Percentiles rank a stretch among this genome's conserved stretches.
phyloP scores from a whole-genome alignment of 2,113 vertebrate species.

The Marcusenius ussheri region DNA sequence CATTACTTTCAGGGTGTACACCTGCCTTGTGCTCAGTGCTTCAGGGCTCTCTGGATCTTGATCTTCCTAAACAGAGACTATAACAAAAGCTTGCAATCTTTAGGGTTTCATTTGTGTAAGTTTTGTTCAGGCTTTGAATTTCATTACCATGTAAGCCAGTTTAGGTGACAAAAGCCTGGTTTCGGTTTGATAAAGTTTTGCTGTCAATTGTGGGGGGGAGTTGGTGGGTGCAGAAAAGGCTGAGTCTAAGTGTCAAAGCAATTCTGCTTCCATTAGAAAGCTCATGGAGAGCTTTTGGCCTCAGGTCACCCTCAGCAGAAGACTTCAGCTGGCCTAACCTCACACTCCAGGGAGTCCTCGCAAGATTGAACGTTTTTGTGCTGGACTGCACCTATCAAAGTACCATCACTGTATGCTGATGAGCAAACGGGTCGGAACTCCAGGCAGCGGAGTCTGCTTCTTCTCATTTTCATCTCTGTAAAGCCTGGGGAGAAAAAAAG shows the following conservation, averaged over 20 bases:
- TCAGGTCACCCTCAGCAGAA: slow-evolving; percentile 22
- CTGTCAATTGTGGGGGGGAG: not conserved
- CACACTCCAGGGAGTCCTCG: slow-evolving; percentile 43
- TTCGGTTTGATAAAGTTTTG: not conserved
- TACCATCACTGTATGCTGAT: slow-evolving; percentile 57
- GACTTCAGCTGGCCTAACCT: slow-evolving; percentile 24
- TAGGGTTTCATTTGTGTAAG: not conserved
- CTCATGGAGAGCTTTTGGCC: slow-evolving; percentile 34
- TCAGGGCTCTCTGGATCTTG: not conserved
- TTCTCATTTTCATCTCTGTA: slow-evolving; percentile 46
- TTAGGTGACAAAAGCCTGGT: not conserved
- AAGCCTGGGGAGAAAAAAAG: slow-evolving; percentile 3
- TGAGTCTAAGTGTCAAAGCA: slow-evolving; percentile 9
- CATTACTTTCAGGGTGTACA: not conserved
- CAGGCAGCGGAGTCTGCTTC: slow-evolving; percentile 50
- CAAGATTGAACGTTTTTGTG: slow-evolving; percentile 27
- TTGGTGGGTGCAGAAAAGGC: not conserved
- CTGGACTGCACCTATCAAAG: slow-evolving; percentile 48
- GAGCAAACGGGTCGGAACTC: slow-evolving; percentile 51
- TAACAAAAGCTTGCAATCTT: not conserved
- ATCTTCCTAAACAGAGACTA: not conserved
- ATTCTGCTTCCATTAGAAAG: not conserved
- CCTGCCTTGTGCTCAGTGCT: not conserved
- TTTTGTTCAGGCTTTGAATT: not conserved
- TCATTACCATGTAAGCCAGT: not conserved